Evolutionary conservation across 2,113 vertebrate genomes (phyloP).

Genomic region (Sylvietta virens): DNA sequence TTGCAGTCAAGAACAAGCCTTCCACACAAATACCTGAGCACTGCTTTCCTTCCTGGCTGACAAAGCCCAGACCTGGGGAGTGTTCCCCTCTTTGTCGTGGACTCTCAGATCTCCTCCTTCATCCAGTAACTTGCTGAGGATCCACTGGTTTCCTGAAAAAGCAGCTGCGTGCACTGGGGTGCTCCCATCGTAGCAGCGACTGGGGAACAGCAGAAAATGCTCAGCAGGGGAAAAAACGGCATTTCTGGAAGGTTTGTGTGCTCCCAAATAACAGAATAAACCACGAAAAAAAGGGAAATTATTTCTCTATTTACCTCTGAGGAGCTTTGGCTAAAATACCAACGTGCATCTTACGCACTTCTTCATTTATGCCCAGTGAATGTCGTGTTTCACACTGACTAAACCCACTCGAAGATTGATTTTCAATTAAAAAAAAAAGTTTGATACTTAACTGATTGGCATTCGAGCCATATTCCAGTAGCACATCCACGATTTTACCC

Average conservation of each 20-base stretch:
- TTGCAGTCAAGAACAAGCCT: rapidly evolving
- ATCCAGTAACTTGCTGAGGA: constrained; percentile 81
- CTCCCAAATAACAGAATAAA: neutral
- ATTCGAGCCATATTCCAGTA: constrained; percentile 79
- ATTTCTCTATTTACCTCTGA: neutral
- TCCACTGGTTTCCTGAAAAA: constrained; percentile 78
- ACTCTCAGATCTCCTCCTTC: constrained; percentile 82
- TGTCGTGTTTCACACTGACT: rapidly evolving
- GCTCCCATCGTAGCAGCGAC: constrained; percentile 82
- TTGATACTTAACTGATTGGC: constrained; percentile 80
- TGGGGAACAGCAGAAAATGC: neutral
- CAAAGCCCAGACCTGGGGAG: constrained; percentile 76
- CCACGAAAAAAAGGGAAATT: neutral
- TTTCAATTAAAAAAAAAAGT: neutral
- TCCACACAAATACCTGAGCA: constrained; percentile 56
- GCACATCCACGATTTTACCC: constrained; percentile 70
- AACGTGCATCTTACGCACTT: neutral
- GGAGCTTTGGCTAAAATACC: neutral
- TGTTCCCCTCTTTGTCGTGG: constrained; percentile 75
- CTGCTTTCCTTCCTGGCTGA: constrained; percentile 72
- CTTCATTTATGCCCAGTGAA: neutral
- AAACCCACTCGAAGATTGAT: rapidly evolving
- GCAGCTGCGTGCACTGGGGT: constrained; percentile 86
- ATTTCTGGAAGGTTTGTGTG: rapidly evolving
- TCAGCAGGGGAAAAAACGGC: neutral